Percentiles rank a stretch among this genome's conserved stretches.
Conservation (phyloP, 2,797 vertebrate genomes). For the Myotis findleyi region DNA sequence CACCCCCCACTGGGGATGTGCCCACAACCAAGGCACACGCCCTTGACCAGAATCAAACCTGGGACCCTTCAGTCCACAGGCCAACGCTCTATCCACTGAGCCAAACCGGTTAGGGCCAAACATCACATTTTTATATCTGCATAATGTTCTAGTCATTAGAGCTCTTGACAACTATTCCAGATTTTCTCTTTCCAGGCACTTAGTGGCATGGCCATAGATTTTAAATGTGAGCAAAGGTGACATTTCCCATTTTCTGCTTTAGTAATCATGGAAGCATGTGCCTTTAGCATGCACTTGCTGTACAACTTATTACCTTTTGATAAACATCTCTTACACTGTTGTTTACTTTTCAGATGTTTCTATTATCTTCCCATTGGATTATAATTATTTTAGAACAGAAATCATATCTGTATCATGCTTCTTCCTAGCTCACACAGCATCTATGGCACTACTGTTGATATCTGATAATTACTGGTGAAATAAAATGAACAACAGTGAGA, state of each 20-base stretch:
- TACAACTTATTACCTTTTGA: neutral
- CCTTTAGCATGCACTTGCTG: neutral
- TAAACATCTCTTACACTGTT: neutral
- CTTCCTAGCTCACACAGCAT: neutral
- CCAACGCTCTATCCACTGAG: too few relatives aligned
- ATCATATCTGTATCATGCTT: neutral
- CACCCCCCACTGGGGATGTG: too few relatives aligned
- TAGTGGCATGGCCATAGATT: neutral
- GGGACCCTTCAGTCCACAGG: too few relatives aligned
- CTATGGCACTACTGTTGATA: neutral
- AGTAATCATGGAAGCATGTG: neutral
- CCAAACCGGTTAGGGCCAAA: neutral
- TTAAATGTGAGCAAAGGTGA: neutral
- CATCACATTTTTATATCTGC: neutral
- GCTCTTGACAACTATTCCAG: neutral
- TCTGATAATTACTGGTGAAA: neutral
- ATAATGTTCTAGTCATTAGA: neutral
- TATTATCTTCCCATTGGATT: neutral
- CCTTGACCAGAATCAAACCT: too few relatives aligned
- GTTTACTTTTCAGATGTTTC: neutral
- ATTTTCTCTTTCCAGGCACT: neutral
- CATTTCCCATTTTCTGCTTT: neutral
- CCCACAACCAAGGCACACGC: too few relatives aligned
- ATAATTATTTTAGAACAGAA: neutral
- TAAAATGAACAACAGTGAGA: neutral